A percentile compares a stretch with the other conserved stretches of the same genome.
Evolutionary conservation across 1,140 invertebrate genomes (phyloP).

Genomic region (Drosophila elegans): DNA sequence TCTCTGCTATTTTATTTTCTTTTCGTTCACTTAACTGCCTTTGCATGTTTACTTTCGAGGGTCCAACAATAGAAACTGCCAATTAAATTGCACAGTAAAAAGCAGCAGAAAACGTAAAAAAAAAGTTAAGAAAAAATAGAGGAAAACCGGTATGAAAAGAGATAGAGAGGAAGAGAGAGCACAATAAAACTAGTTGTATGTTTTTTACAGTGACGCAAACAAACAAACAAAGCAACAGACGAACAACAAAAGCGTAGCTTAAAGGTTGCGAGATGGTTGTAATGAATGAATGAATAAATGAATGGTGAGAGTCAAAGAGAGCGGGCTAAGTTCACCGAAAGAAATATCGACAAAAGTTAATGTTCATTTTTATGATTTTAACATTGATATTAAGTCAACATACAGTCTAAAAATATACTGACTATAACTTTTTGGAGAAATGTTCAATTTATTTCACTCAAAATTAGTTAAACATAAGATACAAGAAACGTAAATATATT

Average conservation of each 20-base stretch:
- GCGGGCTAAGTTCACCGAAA: neutral
- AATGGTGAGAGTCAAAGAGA: constrained; percentile 41
- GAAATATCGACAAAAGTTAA: neutral
- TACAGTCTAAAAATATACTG: too few relatives aligned
- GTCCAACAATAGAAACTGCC: constrained; percentile 71
- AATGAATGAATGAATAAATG: constrained; percentile 66
- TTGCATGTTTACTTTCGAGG: constrained; percentile 60
- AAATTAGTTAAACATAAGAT: neutral
- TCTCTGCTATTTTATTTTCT: constrained; percentile 14
- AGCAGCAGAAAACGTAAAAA: constrained; percentile 20
- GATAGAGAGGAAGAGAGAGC: constrained; percentile 25
- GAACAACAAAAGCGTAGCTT: constrained; percentile 70
- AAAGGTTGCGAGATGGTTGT: constrained; percentile 52
- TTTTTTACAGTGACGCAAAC: constrained; percentile 62
- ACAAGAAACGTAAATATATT: neutral
- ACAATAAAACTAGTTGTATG: constrained; percentile 59
- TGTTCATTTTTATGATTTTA: too few relatives aligned
- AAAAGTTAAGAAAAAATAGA: constrained; percentile 27
- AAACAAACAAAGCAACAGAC: constrained; percentile 74
- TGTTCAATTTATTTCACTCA: too few relatives aligned
- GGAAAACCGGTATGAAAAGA: constrained; percentile 65
- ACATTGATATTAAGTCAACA: too few relatives aligned
- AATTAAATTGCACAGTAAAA: constrained; percentile 74
- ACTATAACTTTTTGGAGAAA: too few relatives aligned
- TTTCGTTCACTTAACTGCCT: constrained; percentile 21